A percentile compares a stretch with the other conserved stretches of the same genome.
These are phyloP conservation scores for Himalopsyche japonica DNA, from an alignment of 2,888 invertebrate species.

Conservation along the genomic window DNA sequence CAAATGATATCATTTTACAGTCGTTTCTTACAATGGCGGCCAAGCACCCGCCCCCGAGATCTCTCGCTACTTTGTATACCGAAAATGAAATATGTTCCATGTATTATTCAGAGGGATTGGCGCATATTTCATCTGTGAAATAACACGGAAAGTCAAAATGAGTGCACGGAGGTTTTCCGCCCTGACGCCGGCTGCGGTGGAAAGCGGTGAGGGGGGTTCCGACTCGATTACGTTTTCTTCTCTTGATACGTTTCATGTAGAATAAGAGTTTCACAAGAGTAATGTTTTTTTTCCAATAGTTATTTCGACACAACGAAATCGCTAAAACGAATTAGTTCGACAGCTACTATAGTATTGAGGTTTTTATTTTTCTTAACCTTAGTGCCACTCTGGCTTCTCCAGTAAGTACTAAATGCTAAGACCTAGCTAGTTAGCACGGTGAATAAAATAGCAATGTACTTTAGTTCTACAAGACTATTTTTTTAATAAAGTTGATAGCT, in stretches of 20 bases:
- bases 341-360: no score
- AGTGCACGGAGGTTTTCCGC: slow-evolving; percentile 18
- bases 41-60: not conserved
- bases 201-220: not conserved
- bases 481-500: no score
- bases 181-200: not conserved
- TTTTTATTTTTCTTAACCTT: no score
- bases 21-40: not conserved
- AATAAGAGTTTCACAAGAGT: no score
- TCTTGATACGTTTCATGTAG: not conserved
- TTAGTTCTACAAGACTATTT: no score
- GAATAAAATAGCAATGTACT: no score
- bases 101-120: slow-evolving; percentile 67
- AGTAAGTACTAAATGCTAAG: no score
- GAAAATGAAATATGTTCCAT: slow-evolving; percentile 61
- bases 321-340: no score
- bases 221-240: not conserved
- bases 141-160: slow-evolving; percentile 49
- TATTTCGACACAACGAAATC: no score
- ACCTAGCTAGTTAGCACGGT: no score
- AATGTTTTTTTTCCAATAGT: no score
- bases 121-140: slow-evolving; percentile 64
- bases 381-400: no score
- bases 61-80: slow-evolving; percentile 34
- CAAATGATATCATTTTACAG: not conserved